A percentile compares a stretch with the other conserved stretches of the same genome.
phyloP scores from a whole-genome alignment of 2,113 vertebrate genomes.

The Hemiprocne comata region DNA sequence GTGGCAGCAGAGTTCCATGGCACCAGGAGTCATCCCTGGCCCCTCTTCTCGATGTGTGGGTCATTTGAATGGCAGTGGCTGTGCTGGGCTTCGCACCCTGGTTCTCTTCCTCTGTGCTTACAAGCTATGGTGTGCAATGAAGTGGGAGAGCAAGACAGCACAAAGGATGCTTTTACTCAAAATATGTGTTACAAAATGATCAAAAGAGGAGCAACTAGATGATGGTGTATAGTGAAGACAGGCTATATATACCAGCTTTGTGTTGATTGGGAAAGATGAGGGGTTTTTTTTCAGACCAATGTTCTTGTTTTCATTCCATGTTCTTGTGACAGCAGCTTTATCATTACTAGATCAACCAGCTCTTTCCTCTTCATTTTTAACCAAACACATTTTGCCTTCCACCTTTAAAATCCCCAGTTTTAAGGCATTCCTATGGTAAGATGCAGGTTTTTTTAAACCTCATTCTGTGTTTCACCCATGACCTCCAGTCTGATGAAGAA shows the following conservation, averaged over 20 bases:
- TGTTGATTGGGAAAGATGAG: not conserved
- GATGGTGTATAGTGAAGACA: not conserved
- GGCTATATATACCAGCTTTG: not conserved
- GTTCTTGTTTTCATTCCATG: not conserved
- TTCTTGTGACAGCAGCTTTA: not conserved
- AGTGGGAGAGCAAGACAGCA: not conserved
- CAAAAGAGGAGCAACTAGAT: not conserved
- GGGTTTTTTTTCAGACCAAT: not conserved
- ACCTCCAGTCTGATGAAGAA: not conserved
- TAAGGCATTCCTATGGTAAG: not conserved
- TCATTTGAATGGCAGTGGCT: rapidly evolving
- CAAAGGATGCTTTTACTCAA: not conserved
- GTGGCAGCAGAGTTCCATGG: not conserved
- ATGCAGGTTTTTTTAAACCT: not conserved
- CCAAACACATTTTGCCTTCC: not conserved
- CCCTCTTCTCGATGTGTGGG: not conserved
- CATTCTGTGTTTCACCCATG: not conserved
- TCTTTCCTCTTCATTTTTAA: not conserved
- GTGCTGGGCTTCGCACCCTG: rapidly evolving
- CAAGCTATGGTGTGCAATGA: not conserved
- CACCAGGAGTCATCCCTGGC: not conserved
- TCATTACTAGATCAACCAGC: not conserved
- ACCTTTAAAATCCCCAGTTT: not conserved
- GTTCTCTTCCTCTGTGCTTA: not conserved
- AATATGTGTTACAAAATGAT: not conserved